Evolutionary conservation across 2,888 invertebrate species (phyloP).

Genomic region (Vandiemenella viatica): DNA sequence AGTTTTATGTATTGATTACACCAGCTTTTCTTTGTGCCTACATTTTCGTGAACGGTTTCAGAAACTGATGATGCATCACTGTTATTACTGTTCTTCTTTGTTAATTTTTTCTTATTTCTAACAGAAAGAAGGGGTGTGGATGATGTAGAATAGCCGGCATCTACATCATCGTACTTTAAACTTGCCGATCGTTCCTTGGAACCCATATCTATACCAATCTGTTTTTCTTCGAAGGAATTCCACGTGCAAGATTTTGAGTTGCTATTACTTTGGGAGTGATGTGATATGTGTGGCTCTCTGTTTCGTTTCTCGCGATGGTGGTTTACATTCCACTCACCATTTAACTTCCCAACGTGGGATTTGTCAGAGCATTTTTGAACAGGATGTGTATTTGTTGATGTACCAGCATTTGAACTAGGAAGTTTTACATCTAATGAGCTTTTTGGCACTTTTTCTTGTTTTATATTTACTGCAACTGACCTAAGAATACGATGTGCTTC

Average conservation of each 20-base stretch:
- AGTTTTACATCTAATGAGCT: not conserved
- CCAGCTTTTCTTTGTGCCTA: constrained; percentile 18
- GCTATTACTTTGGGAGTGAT: not conserved
- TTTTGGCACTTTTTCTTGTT: constrained; percentile 29
- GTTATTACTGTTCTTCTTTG: constrained; percentile 11
- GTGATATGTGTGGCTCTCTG: not conserved
- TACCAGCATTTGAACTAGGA: not conserved
- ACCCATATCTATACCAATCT: constrained; percentile 3
- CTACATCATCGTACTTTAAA: constrained; percentile 7
- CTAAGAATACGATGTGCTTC: constrained; percentile 56
- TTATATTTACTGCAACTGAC: constrained; percentile 33
- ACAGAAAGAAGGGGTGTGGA: constrained; percentile 11
- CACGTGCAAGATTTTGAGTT: constrained; percentile 6
- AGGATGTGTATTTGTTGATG: not conserved
- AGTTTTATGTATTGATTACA: constrained; percentile 6
- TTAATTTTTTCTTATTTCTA: constrained; percentile 16
- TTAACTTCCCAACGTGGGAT: no score
- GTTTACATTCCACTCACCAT: no score
- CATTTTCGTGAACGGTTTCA: constrained; percentile 8
- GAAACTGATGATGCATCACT: constrained; percentile 8
- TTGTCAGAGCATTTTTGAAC: not conserved
- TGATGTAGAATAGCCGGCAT: constrained; percentile 7
- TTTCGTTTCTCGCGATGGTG: constrained; percentile 5
- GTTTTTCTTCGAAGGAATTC: constrained; percentile 3
- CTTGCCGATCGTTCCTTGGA: constrained; percentile 3